Percentiles rank a stretch among this genome's conserved stretches.
Evolutionary conservation across 2,888 invertebrate species (phyloP).

Genomic region (Galerucella pusilla): DNA sequence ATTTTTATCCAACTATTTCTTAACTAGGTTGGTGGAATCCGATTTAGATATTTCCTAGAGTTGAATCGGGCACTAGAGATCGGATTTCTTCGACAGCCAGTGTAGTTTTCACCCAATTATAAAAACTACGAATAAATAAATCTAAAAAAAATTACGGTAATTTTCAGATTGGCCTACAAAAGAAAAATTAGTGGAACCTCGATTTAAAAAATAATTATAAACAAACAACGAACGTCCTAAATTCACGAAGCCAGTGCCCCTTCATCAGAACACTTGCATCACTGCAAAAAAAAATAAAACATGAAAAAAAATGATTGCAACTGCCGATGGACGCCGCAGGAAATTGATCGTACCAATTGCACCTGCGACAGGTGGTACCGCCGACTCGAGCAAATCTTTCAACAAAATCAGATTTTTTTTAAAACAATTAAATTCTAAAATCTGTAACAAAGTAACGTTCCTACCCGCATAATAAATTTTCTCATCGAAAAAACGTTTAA

Average conservation of each 20-base stretch:
- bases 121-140: too few species aligned
- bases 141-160: not conserved
- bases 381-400: not conserved
- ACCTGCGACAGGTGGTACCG: constrained; percentile 33
- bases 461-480: too few species aligned
- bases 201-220: constrained; percentile 2
- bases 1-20: too few species aligned
- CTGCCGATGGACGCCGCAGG: constrained; percentile 18
- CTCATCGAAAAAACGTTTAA: too few species aligned
- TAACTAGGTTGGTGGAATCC: too few species aligned
- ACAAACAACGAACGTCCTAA: not conserved
- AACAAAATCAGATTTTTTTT: not conserved
- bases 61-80: too few species aligned
- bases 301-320: constrained; percentile 22
- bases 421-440: not conserved
- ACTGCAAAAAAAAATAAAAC: constrained; percentile 8
- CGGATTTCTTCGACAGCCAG: too few species aligned
- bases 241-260: constrained; percentile 3
- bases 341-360: constrained; percentile 25
- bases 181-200: not conserved
- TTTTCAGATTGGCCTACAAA: not conserved
- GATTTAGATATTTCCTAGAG: too few species aligned
- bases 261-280: constrained; percentile 5
- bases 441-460: not conserved
- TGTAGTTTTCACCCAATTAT: too few species aligned